phyloP scores from a whole-genome alignment of 2,888 invertebrate genomes.

The Capitulum mitella region DNA sequence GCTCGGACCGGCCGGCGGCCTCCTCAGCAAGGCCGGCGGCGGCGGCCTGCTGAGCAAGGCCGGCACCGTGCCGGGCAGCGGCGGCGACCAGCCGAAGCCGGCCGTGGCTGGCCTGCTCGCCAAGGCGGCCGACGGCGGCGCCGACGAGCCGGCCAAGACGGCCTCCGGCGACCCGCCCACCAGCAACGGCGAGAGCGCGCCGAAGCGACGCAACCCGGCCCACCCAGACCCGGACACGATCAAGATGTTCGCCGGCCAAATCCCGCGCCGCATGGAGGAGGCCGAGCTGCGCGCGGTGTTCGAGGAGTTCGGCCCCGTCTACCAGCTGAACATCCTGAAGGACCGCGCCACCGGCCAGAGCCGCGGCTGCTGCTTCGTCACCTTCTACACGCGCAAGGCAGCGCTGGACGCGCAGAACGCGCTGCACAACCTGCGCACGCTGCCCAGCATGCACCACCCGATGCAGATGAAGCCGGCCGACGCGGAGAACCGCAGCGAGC shows the following conservation, averaged over 20 bases:
- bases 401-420: constrained; percentile 98
- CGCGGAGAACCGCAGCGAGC: constrained; percentile 96
- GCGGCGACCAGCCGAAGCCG: background rate
- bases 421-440: constrained; percentile 96
- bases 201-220: background rate
- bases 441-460: constrained; percentile 99
- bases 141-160: background rate
- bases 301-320: constrained; percentile 93
- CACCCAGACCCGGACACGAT: constrained; percentile 93
- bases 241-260: constrained; percentile 99
- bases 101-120: background rate
- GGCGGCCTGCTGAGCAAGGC: constrained; percentile 8
- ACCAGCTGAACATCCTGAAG: constrained; percentile 95
- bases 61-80: background rate
- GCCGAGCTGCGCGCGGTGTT: constrained; percentile 91
- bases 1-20: background rate
- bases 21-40: background rate
- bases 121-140: background rate
- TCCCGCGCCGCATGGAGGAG: constrained; percentile 95
- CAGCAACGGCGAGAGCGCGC: background rate
- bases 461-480: constrained; percentile 99
- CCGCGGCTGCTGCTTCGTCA: constrained; percentile 99
- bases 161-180: background rate
- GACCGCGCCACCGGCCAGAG: constrained; percentile 95
- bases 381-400: constrained; percentile 95